Evolutionary conservation across 23 tunicate genomes (phyloP), one percentile per base, ranked within the genome.

Genomic region (Trididemnum miniatum): DNA sequence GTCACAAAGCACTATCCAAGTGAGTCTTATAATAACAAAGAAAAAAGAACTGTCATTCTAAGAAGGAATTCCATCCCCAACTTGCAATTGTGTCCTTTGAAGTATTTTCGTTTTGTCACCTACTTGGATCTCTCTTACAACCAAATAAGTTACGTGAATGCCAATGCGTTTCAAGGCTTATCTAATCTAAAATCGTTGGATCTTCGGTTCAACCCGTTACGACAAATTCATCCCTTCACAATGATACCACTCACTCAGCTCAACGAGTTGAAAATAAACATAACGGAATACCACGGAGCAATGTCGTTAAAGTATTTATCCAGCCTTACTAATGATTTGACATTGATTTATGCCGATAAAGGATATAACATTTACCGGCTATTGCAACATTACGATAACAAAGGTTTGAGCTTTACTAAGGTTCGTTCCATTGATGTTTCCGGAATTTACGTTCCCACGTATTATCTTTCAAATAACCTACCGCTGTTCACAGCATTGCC

Each of bases 201-300:
- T 26, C 38, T 81, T 38, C 59, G 62, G 1, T 35, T 35, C 85
- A 81, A 81, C 24, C 85, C 85, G 35, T 36, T 81, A 27, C 76
- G 85, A 0, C 29, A 36, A 24, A 66, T 81, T 28, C 31, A 65
- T 22, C 28, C 76, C 25, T 35, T 25, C 23, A 20, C 37, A 37
- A 37, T 81, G 31, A 27, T 29, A 3, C 9, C 20, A 25, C 63
- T 81, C 0, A 0, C 25, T 12, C 9, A 65, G 0, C 62, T 81
- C 24, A 22, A 12, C n/a, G 35, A 39, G 0, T 1, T 81, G 7
- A 20, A 65, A n/a, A 12, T 81, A 31, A 35, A 65, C 25, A n/a
- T 25, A 18, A 39, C 60, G 9, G 39, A 24, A 15, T 31, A 35
- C 40, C 39, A 39, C 1, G 0, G 22, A 23, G 76, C 37, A 25